Conservation (phyloP, 2,888 invertebrate genomes). For the Tortrix viridana region DNA sequence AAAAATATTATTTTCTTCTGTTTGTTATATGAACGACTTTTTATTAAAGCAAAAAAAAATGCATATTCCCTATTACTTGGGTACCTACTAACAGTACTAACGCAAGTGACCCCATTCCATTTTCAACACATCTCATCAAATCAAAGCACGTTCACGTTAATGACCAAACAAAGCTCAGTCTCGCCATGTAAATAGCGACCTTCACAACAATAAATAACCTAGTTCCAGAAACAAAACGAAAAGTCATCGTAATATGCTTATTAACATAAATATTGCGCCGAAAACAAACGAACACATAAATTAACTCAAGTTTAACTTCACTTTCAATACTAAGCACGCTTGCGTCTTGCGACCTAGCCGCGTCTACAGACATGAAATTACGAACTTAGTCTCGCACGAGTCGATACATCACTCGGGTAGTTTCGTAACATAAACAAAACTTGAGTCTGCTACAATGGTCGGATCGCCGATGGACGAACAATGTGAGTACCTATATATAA, state of each 20-base stretch:
- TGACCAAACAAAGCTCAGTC: constrained; percentile 11
- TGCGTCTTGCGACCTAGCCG: constrained; percentile 15
- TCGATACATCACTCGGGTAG: constrained; percentile 45
- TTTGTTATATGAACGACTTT: too few species aligned
- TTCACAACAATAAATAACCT: constrained; percentile 32
- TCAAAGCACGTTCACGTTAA: constrained; percentile 15
- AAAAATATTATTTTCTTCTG: too few species aligned
- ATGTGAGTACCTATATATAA: constrained; percentile 39
- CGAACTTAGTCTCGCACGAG: constrained; percentile 46
- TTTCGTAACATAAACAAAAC: constrained; percentile 49
- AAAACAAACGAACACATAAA: constrained; percentile 37
- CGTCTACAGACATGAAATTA: constrained; percentile 29
- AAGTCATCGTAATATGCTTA: constrained; percentile 53
- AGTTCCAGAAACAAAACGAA: constrained; percentile 48
- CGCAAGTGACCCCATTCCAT: constrained; percentile 4
- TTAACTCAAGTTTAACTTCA: constrained; percentile 25
- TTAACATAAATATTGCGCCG: constrained; percentile 63
- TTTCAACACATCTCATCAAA: constrained; percentile 13
- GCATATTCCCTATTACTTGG: too few species aligned
- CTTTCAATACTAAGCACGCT: constrained; percentile 33
- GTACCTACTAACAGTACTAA: not conserved
- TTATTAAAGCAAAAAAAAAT: too few species aligned
- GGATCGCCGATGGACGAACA: constrained; percentile 51
- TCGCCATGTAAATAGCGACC: constrained; percentile 12
- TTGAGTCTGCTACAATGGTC: constrained; percentile 41